These are phyloP conservation scores for Carassius gibelio DNA, from an alignment of 2,113 vertebrate species.

Conservation along the genomic window DNA sequence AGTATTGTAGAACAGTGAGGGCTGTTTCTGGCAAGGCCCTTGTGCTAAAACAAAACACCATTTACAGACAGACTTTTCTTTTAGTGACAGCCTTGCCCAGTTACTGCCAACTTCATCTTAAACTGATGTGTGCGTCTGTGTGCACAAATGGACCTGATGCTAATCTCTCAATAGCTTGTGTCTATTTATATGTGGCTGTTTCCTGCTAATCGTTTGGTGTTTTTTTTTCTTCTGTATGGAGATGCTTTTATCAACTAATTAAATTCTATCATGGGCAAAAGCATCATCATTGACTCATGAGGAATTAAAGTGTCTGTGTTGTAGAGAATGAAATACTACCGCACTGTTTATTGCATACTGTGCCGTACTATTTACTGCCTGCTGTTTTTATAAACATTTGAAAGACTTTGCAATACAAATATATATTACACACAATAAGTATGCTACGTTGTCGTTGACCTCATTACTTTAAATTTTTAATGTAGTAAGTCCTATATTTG, in stretches of 20 bases:
- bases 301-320: neutral
- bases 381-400: neutral
- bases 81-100: conserved; percentile 10
- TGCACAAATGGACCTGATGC: neutral
- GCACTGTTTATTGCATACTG: neutral
- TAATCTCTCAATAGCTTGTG: neutral
- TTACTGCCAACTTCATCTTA: conserved; percentile 26
- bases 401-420: neutral
- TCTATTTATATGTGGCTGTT: conserved; percentile 18
- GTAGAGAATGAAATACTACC: neutral
- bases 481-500: neutral
- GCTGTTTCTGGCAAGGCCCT: neutral
- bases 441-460: neutral
- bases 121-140: neutral
- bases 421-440: neutral
- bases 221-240: conserved; percentile 42
- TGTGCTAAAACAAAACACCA: conserved; percentile 34
- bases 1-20: neutral
- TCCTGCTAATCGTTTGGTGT: neutral
- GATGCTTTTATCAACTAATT: conserved; percentile 51
- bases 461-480: neutral
- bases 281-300: conserved; percentile 61
- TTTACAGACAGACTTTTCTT: neutral
- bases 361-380: neutral
- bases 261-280: conserved; percentile 50